A percentile compares a stretch with the other conserved stretches of the same genome.
Evolutionary conservation across 1,140 invertebrate genomes (phyloP).

Genomic region (Euura saliciscinereae): DNA sequence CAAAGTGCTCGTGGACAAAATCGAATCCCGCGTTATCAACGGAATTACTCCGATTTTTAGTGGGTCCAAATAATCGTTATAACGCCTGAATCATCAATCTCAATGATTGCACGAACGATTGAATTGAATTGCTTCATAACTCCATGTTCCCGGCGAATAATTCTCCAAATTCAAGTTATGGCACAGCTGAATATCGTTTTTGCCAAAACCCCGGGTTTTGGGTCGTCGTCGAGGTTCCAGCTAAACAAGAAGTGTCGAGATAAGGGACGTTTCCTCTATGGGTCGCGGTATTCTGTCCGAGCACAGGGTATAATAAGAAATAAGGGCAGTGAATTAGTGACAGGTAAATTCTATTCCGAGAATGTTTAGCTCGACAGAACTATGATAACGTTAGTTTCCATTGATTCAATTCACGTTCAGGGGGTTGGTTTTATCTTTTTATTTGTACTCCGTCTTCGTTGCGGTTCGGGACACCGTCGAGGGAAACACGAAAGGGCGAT

Average conservation of each 20-base stretch:
- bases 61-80: no score
- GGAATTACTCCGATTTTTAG: no score
- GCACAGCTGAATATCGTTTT: not conserved
- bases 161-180: no score
- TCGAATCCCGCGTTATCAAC: no score
- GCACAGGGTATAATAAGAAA: not conserved
- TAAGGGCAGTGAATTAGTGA: not conserved
- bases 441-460: not conserved
- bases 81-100: no score
- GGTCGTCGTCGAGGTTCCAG: not conserved
- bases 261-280: not conserved
- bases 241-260: constrained; percentile 2
- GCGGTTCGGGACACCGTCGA: not conserved
- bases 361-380: not conserved
- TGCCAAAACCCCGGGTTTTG: not conserved
- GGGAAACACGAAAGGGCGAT: not conserved
- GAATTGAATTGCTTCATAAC: no score
- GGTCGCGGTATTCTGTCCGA: not conserved
- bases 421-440: not conserved
- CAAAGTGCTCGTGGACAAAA: no score
- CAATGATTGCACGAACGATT: no score
- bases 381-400: not conserved
- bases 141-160: no score
- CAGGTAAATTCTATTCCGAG: not conserved
- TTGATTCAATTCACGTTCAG: not conserved